A percentile compares a stretch with the other conserved stretches of the same genome.
Evolutionary conservation across 2,113 vertebrate species (phyloP).

Genomic region (Amblyopsis rosae): DNA sequence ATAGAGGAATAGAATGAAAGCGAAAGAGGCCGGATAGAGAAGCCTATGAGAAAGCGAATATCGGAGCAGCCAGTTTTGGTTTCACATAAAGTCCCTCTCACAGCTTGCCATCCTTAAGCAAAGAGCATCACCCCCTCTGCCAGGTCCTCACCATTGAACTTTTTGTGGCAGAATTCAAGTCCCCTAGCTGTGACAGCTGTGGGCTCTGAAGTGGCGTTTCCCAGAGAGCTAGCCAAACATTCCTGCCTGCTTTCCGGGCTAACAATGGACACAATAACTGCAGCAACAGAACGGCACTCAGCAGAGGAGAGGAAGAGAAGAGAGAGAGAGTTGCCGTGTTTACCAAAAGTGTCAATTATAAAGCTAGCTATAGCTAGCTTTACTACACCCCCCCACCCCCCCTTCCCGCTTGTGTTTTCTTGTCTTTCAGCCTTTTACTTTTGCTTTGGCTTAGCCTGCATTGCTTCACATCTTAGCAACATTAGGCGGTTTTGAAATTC

Average conservation of each 20-base stretch:
- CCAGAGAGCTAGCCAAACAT: constrained; percentile 85
- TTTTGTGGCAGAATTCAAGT: constrained; percentile 84
- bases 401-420: not conserved
- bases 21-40: constrained; percentile 70
- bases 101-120: constrained; percentile 83
- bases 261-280: constrained; percentile 73
- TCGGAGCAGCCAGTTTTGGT: constrained; percentile 57
- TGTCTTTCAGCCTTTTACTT: constrained; percentile 26
- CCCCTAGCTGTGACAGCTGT: constrained; percentile 83
- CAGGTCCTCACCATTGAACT: constrained; percentile 82
- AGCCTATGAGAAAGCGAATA: constrained; percentile 18
- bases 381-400: not conserved
- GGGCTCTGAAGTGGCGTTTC: constrained; percentile 84
- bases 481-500: constrained; percentile 67
- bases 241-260: constrained; percentile 77
- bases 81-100: constrained; percentile 81
- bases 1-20: constrained; percentile 26
- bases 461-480: constrained; percentile 57
- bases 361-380: constrained; percentile 28
- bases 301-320: constrained; percentile 58
- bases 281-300: constrained; percentile 66
- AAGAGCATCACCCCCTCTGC: constrained; percentile 80
- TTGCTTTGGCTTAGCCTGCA: constrained; percentile 33
- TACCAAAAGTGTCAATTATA: constrained; percentile 68
- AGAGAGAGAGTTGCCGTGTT: constrained; percentile 56